Percentiles rank a stretch among this genome's conserved stretches.
These are phyloP conservation scores for Corythaeola cristata DNA, from an alignment of 2,113 vertebrate genomes.

Conservation along the genomic window DNA sequence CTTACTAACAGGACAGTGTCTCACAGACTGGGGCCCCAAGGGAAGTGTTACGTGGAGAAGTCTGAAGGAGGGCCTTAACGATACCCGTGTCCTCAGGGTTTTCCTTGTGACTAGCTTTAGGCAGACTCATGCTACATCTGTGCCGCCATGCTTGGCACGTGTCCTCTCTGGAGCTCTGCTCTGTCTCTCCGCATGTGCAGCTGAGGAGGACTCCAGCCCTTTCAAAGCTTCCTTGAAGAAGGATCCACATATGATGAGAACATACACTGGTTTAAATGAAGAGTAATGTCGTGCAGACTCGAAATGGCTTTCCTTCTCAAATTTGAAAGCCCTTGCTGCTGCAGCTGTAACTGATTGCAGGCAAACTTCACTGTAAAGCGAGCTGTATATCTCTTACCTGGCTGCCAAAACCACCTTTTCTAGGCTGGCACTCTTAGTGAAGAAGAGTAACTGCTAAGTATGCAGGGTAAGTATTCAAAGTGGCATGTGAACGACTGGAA, in stretches of 20 bases:
- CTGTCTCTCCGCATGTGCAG: background rate
- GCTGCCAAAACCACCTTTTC: background rate
- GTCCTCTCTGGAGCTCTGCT: background rate
- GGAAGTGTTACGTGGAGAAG: background rate
- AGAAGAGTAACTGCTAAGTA: background rate
- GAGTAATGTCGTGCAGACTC: background rate
- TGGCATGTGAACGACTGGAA: background rate
- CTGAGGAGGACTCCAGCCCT: background rate
- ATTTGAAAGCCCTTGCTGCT: background rate
- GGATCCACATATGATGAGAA: accelerated
- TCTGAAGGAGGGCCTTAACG: background rate
- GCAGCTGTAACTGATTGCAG: background rate
- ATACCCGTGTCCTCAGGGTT: background rate
- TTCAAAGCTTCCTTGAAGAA: background rate
- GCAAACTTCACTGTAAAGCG: background rate
- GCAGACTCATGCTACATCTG: background rate
- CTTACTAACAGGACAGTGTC: background rate
- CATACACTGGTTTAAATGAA: background rate
- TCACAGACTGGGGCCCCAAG: background rate
- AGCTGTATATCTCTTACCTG: background rate
- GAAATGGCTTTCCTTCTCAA: background rate
- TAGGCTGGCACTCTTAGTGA: background rate
- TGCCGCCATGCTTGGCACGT: accelerated
- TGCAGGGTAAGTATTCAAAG: background rate
- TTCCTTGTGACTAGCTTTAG: background rate